Percentiles rank a stretch among this genome's conserved stretches.
These are phyloP conservation scores for Pipistrellus nathusii DNA, from an alignment of 2,797 vertebrate genomes.

Conservation along the genomic window DNA sequence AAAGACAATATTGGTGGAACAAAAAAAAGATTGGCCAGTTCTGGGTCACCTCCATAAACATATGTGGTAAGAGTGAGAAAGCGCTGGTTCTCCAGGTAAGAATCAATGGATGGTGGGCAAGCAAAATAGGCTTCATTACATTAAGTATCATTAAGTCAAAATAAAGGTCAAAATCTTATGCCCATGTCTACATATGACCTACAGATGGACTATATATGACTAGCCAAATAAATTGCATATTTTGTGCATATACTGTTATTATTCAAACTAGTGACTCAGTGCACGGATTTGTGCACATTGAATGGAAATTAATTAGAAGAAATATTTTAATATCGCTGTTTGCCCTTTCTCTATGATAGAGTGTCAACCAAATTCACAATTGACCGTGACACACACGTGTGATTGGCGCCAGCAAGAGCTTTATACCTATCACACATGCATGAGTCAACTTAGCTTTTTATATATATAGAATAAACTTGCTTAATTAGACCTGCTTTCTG, in stretches of 20 bases:
- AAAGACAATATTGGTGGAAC: not conserved
- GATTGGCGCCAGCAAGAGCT: too few relatives aligned
- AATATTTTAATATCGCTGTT: too few relatives aligned
- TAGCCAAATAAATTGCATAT: not conserved
- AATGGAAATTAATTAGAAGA: too few relatives aligned
- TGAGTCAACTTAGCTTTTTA: too few relatives aligned
- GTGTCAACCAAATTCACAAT: too few relatives aligned
- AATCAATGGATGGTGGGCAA: not conserved
- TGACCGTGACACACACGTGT: too few relatives aligned
- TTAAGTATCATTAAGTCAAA: not conserved
- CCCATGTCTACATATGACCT: not conserved
- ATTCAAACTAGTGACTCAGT: not conserved
- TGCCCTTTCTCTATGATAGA: too few relatives aligned
- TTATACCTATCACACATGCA: too few relatives aligned
- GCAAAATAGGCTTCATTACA: not conserved
- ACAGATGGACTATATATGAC: not conserved
- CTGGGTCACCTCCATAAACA: not conserved
- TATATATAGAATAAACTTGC: too few relatives aligned
- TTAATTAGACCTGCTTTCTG: too few relatives aligned
- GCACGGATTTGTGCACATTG: too few relatives aligned
- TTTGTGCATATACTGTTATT: not conserved
- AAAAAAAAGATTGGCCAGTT: not conserved
- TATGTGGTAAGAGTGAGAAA: not conserved
- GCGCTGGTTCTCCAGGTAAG: not conserved
- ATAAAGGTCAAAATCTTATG: not conserved